A percentile compares a stretch with the other conserved stretches of the same genome.
These are phyloP conservation scores for Pyrrhosoma nymphula DNA, from an alignment of 2,888 invertebrate species.

Conservation along the genomic window DNA sequence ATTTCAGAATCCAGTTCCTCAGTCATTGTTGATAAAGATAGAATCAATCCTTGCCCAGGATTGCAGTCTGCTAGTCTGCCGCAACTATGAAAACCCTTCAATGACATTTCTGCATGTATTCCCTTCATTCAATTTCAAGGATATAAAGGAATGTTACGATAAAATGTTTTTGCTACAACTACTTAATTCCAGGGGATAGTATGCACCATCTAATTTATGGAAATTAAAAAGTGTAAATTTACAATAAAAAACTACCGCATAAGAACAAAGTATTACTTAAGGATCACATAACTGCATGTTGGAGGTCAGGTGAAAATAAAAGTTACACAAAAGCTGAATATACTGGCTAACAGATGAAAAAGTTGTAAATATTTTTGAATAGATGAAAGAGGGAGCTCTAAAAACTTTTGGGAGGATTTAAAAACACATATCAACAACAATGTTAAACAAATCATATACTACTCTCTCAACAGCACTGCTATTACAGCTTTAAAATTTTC, in stretches of 20 bases:
- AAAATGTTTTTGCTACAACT: not conserved
- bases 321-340: not conserved
- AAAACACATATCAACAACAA: not conserved
- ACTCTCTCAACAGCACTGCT: slow-evolving; percentile 26
- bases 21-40: too few relatives aligned
- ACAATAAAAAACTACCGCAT: not conserved
- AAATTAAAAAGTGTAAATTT: not conserved
- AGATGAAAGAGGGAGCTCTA: not conserved
- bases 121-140: not conserved
- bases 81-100: too few relatives aligned
- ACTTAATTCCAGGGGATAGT: not conserved
- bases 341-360: not conserved
- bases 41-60: too few relatives aligned
- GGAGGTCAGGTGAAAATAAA: not conserved
- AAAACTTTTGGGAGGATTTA: not conserved
- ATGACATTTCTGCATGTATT: not conserved
- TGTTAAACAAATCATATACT: slow-evolving; percentile 6
- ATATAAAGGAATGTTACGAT: not conserved
- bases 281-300: not conserved
- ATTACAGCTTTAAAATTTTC: slow-evolving; percentile 29
- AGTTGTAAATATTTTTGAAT: not conserved
- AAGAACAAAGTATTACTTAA: not conserved
- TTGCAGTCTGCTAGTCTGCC: too few relatives aligned
- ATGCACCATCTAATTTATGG: not conserved
- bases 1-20: too few relatives aligned